A percentile compares a stretch with the other conserved stretches of the same genome.
phyloP scores from a whole-genome alignment of 2,113 vertebrate species.

The Cyphotilapia sp. region DNA sequence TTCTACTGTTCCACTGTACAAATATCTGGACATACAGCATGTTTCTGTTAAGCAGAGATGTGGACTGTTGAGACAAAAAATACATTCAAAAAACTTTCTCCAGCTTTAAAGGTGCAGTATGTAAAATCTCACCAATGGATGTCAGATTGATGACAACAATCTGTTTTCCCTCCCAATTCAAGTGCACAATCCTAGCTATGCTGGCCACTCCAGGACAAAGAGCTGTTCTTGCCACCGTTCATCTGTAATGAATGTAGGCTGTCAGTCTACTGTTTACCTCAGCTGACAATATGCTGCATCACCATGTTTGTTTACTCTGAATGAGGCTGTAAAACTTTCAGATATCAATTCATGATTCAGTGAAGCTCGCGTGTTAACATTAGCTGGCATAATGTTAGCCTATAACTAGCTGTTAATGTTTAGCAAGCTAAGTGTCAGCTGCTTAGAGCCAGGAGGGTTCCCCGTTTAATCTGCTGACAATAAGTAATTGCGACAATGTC shows the following conservation, averaged over 20 bases:
- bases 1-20: background rate
- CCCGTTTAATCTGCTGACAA: background rate
- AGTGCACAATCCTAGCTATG: background rate
- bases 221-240: background rate
- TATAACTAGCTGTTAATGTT: background rate
- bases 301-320: background rate
- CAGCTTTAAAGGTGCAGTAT: background rate
- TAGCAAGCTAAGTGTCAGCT: background rate
- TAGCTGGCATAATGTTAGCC: background rate
- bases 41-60: background rate
- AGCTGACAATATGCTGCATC: background rate
- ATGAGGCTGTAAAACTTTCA: background rate
- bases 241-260: background rate
- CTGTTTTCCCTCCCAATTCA: background rate
- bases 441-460: background rate
- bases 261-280: background rate
- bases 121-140: rapidly evolving
- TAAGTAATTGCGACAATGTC: background rate
- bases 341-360: background rate
- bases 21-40: background rate
- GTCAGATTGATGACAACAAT: background rate
- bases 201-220: background rate
- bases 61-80: background rate
- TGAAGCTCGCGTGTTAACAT: rapidly evolving
- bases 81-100: background rate